These are phyloP conservation scores for Columba livia DNA, from an alignment of 2,113 vertebrate species.

Conservation along the genomic window DNA sequence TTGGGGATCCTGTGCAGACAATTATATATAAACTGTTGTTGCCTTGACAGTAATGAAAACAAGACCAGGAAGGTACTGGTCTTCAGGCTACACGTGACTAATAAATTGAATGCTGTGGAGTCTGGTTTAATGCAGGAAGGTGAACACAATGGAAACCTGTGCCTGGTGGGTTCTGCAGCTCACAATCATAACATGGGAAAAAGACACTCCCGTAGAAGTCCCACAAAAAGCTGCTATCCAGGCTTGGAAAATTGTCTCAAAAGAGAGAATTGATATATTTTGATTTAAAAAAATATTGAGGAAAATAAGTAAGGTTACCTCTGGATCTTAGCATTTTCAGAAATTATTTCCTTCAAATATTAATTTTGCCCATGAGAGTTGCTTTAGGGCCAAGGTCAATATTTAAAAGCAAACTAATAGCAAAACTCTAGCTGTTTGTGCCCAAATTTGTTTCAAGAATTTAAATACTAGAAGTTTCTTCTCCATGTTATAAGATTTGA, in stretches of 20 bases:
- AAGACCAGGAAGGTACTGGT: not conserved
- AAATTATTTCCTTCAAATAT: not conserved
- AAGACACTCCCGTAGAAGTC: rapidly evolving
- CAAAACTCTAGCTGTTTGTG: not conserved
- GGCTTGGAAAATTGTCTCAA: not conserved
- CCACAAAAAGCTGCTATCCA: not conserved
- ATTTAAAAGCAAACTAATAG: not conserved
- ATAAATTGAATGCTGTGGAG: not conserved
- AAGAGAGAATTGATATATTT: not conserved
- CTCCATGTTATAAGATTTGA: not conserved
- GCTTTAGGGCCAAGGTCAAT: not conserved
- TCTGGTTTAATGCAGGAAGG: not conserved
- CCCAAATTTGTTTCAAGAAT: not conserved
- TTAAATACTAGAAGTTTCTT: not conserved
- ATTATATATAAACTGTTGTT: not conserved
- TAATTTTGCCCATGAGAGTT: not conserved
- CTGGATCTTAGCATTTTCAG: not conserved
- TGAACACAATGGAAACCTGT: slow-evolving; percentile 1
- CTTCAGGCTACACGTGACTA: not conserved
- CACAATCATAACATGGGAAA: not conserved
- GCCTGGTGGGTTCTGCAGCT: not conserved
- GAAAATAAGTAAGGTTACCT: not conserved
- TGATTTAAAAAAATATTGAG: not conserved
- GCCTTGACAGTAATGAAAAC: not conserved
- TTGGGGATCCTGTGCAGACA: not conserved